These are phyloP conservation scores for Brachypteracias leptosomus DNA, from an alignment of 2,113 vertebrate species.

Conservation along the genomic window DNA sequence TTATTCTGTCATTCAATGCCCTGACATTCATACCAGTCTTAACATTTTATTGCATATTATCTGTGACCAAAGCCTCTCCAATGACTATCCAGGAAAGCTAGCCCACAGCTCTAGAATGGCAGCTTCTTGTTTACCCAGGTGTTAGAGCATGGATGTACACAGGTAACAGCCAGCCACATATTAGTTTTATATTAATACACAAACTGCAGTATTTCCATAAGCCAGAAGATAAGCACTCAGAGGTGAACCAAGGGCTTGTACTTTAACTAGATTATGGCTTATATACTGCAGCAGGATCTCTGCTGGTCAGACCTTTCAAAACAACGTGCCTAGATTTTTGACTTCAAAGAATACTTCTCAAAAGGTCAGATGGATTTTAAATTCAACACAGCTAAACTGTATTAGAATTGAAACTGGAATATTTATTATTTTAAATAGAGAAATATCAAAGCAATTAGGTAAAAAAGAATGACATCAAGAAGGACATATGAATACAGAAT, in stretches of 20 bases:
- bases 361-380: background rate
- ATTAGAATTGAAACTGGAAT: background rate
- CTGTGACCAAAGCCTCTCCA: background rate
- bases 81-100: background rate
- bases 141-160: background rate
- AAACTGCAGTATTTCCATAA: background rate
- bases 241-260: background rate
- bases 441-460: background rate
- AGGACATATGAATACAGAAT: background rate
- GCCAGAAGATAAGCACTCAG: background rate
- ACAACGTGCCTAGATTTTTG: background rate
- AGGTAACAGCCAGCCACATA: background rate
- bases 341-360: background rate
- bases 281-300: background rate
- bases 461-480: background rate
- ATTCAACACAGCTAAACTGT: background rate
- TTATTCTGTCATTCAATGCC: background rate
- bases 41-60: background rate
- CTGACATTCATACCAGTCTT: background rate
- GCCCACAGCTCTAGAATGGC: background rate
- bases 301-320: background rate
- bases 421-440: background rate
- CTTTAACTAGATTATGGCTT: background rate
- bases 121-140: background rate
- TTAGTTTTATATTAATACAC: background rate